phyloP scores from a whole-genome alignment of 2,797 vertebrate species.

The Sylvia borin region DNA sequence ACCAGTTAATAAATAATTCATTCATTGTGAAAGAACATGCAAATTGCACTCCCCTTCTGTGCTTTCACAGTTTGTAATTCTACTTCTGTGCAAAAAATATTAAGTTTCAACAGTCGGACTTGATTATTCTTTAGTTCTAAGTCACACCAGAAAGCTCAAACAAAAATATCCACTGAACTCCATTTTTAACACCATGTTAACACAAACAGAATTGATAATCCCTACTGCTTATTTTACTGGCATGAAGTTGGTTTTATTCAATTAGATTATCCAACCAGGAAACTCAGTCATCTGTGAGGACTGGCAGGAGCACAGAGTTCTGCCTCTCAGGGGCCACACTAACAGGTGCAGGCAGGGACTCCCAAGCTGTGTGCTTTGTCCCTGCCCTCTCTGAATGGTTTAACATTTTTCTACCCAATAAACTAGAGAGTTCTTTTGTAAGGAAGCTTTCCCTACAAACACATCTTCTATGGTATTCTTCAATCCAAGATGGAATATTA shows the following conservation, averaged over 20 bases:
- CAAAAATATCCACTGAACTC: neutral
- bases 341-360: neutral
- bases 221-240: neutral
- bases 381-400: neutral
- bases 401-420: neutral
- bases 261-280: neutral
- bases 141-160: neutral
- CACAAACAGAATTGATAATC: neutral
- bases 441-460: neutral
- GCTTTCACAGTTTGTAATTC: conserved; percentile 1
- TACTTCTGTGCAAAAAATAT: neutral
- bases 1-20: conserved; percentile 61
- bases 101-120: neutral
- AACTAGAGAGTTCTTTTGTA: neutral
- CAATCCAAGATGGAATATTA: neutral
- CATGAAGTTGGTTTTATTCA: neutral
- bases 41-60: conserved; percentile 9
- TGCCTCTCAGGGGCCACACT: rapidly evolving
- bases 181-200: neutral
- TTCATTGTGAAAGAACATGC: conserved; percentile 30
- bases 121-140: neutral
- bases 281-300: neutral
- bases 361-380: neutral
- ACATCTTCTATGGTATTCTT: neutral
- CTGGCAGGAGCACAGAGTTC: neutral